phyloP scores from a whole-genome alignment of 2,888 invertebrate genomes.

The Morinoia aosen region DNA sequence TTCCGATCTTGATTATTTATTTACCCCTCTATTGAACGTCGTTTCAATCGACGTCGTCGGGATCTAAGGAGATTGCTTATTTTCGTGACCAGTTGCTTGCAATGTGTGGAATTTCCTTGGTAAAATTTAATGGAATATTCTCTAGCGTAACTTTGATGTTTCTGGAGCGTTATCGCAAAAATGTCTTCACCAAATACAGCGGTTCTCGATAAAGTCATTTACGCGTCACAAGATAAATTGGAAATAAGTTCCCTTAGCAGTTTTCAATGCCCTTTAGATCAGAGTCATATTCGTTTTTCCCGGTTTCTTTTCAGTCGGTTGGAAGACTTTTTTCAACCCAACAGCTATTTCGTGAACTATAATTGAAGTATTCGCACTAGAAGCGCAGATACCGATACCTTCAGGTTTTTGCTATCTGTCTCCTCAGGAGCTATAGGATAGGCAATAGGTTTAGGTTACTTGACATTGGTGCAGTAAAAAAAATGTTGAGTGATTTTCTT shows the following conservation, averaged over 20 bases:
- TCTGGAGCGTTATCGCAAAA: not conserved
- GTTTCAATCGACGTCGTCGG: not conserved
- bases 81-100: not conserved
- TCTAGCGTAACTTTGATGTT: not conserved
- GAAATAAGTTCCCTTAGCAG: not conserved
- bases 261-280: not conserved
- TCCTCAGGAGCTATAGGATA: not conserved
- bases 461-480: no score
- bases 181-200: not conserved
- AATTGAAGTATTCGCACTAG: not conserved
- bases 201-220: not conserved
- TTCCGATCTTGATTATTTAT: not conserved
- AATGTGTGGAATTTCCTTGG: not conserved
- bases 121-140: not conserved
- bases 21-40: not conserved
- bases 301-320: not conserved
- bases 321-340: not conserved
- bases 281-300: not conserved
- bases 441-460: not conserved
- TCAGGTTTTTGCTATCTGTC: not conserved
- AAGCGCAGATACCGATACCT: not conserved
- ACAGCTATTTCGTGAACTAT: not conserved
- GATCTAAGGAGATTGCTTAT: not conserved
- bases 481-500: no score
- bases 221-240: not conserved